Base-by-base conservation (phyloP, 2,888 invertebrate species). In the Leucania comma region DNA sequence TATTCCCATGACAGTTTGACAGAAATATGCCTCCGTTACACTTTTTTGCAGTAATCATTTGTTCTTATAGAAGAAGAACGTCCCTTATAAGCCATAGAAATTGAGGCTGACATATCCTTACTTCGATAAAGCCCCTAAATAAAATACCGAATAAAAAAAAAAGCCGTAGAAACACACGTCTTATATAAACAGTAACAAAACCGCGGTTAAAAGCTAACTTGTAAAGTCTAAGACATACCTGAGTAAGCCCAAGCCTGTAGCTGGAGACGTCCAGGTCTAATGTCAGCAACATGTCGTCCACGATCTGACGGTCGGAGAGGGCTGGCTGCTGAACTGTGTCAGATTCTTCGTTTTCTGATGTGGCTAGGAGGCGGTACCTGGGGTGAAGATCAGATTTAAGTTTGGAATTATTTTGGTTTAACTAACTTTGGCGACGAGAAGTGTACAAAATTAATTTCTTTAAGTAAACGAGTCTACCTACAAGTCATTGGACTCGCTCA, bases 171-270 rank as follows among this genome's bases (percentile, higher is more conserved):
- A 42, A 14, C 42, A 17, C 4, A 17, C 0, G n/a, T 5, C 1
- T 17, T 42, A n/a, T 14, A 0, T 8, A 0, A 22, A 8, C 24
- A 5, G 12, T 22, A 51, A 9, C 14, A 17, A 26, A 26, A 8
- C 26, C 51, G 8, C 17, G 14, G 3, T 3, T 3, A 4, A 32
- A 29, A 2, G n/a, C n/a, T n/a, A n/a, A 8, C 22, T 35, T 1
- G 22, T 14, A n/a, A 22, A 24, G 6, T 38, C 29, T 71, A 42
- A 0, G 35, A 93, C 98, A 96, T 91, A 99, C 99, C 97, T 99
- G 98, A 93, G 98, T 99, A 69, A 99, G 97, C 32, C 99, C 99
- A 65, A 99, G 97, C 72, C 99, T 96, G 95, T 98, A 99, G 84
- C 98, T 97, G 54, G 98, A 97, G 70, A 98, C 96, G 90, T 99